Evolutionary conservation across 2,797 vertebrate species (phyloP), one percentile per base, ranked within the genome.

Genomic region (Xiphophorus birchmanni): DNA sequence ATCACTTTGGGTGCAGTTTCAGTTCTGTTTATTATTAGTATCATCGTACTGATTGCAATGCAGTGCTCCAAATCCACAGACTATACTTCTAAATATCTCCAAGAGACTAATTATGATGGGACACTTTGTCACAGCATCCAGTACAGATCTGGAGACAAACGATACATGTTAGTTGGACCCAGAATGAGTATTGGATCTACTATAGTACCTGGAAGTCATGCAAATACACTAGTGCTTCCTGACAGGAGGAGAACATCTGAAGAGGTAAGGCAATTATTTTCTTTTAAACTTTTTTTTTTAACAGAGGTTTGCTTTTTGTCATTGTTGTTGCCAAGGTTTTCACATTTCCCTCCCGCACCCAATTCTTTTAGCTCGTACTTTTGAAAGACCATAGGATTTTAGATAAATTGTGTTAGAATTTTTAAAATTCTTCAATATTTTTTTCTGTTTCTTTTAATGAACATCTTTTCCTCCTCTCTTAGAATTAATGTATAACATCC

Each of bases 1-100:
- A 72, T 76, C 26, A 80, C 74, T 11, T 29, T 80, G 79, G 79
- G 79, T 0, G 42, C 73, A 12, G 79, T 80, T 17, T 80, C 79
- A 23, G 18, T 69, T 67, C 85, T 90, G 29, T 90, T 88, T 58
- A 10, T 91, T 54, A 80, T 88, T 45, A 92, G 88, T 37, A 89
- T 91, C 26, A 85, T 91, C 2, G 75, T 87, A 17, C 73, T 93
- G 74, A 86, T 90, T 84, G 82, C 78, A 80, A 90, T 92, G 85
- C 92, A 93, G 86, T 92, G 91, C 83, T 91, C 86, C 0, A 93
- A 88, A 83, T 63, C 87, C 23, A 75, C 83, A 71, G 82, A 90
- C 63, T 84, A 81, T 75, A 83, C 88, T 5, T 86, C 91, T 29
- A 92, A 90, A 77, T 88, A 89, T 85, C 3, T 89, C 3, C 88